phyloP scores from a whole-genome alignment of 2,113 vertebrate genomes.

The Neolamprologus cancellatus region DNA sequence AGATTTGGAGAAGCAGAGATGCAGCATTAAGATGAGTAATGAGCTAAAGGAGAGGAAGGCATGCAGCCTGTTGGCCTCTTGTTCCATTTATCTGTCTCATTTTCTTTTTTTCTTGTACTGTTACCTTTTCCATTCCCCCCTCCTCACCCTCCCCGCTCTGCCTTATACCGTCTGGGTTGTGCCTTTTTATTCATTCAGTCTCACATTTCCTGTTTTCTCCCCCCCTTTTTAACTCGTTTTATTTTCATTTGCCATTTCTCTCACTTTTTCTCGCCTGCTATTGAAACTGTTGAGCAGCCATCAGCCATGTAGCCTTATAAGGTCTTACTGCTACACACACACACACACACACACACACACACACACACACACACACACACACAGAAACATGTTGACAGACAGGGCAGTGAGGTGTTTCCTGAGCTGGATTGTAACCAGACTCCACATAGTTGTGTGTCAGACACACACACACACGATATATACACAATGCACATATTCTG shows the following conservation, averaged over 20 bases:
- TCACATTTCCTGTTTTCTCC: neutral
- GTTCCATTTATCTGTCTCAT: neutral
- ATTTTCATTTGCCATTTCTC: neutral
- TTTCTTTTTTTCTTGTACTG: neutral
- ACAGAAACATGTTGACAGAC: slow-evolving; percentile 17
- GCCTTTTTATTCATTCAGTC: neutral
- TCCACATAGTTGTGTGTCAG: slow-evolving; percentile 22
- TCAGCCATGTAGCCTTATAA: slow-evolving; percentile 45
- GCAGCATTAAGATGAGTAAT: slow-evolving; percentile 4
- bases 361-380: neutral
- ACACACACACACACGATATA: neutral
- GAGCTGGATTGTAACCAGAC: slow-evolving; percentile 42
- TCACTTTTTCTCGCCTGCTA: neutral
- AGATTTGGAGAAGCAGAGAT: neutral
- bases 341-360: neutral
- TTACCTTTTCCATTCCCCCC: neutral
- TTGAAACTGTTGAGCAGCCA: neutral
- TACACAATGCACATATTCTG: neutral
- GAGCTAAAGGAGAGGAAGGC: slow-evolving; percentile 3
- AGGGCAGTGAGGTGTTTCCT: slow-evolving; percentile 33
- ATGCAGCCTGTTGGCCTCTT: slow-evolving; percentile 2
- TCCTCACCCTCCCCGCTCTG: neutral
- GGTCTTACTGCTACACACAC: slow-evolving; percentile 30
- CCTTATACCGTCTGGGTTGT: neutral
- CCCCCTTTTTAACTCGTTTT: neutral